These are phyloP conservation scores for Strongylocentrotus purpuratus DNA, from an alignment of 35 echinoderm and acorn worm genomes.

Conservation along the genomic window DNA sequence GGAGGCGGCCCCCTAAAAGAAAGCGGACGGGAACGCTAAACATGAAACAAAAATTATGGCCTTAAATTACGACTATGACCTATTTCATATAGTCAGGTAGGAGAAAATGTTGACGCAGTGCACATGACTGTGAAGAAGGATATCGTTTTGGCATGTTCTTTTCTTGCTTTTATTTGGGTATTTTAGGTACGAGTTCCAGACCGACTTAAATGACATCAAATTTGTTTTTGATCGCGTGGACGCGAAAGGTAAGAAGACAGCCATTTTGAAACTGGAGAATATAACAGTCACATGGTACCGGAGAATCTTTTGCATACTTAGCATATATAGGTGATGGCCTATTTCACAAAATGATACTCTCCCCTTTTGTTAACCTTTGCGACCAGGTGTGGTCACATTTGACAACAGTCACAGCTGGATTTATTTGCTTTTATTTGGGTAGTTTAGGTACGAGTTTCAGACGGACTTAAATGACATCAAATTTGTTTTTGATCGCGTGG, in stretches of 20 bases:
- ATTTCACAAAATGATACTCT: too few species aligned
- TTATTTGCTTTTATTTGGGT: background rate
- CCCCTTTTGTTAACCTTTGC: background rate
- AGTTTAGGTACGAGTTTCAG: constrained; percentile 67
- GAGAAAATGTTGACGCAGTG: background rate
- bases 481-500: constrained; percentile 63
- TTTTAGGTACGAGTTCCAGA: constrained; percentile 70
- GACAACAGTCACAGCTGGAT: too few species aligned
- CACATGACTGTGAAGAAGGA: too few species aligned
- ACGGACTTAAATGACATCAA: constrained; percentile 60
- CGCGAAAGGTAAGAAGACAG: constrained; percentile 45
- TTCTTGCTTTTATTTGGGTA: background rate
- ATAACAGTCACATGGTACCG: constrained; percentile 71
- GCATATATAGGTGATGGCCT: too few species aligned
- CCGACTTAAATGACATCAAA: constrained; percentile 57
- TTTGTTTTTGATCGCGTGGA: constrained; percentile 64
- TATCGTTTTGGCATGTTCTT: too few species aligned
- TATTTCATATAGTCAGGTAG: background rate
- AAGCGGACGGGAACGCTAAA: too few species aligned
- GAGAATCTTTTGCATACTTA: constrained; percentile 4
- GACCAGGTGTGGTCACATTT: too few species aligned
- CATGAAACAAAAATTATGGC: too few species aligned
- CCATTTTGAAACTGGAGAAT: constrained; percentile 52
- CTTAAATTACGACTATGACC: too few species aligned
- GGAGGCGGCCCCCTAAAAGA: background rate